phyloP scores from a whole-genome alignment of 2,113 vertebrate genomes.

The Danionella cerebrum region DNA sequence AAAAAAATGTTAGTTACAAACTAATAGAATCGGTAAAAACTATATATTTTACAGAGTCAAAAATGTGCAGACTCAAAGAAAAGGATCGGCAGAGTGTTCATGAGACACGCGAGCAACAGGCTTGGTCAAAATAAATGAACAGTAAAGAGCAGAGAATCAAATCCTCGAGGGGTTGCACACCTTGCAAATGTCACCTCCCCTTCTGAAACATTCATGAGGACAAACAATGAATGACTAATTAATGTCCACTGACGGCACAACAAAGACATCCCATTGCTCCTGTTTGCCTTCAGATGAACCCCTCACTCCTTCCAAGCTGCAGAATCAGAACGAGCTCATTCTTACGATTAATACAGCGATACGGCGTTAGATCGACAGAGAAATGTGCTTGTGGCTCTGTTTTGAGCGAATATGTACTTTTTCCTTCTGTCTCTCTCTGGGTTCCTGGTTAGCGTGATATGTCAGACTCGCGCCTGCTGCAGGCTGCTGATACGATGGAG shows the following conservation, averaged over 20 bases:
- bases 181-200: constrained; percentile 56
- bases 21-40: too few species aligned
- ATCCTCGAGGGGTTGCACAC: constrained; percentile 22
- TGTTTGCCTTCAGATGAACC: constrained; percentile 42
- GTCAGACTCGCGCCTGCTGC: constrained; percentile 56
- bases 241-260: constrained; percentile 49
- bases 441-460: constrained; percentile 44
- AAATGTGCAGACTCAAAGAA: too few species aligned
- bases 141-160: constrained; percentile 32
- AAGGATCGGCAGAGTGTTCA: constrained; percentile 6
- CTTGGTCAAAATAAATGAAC: background rate
- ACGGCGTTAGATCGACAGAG: background rate
- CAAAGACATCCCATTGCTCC: constrained; percentile 41
- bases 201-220: constrained; percentile 60
- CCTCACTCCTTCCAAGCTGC: constrained; percentile 16
- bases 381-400: background rate
- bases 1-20: too few species aligned
- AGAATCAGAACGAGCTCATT: background rate
- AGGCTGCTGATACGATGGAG: constrained; percentile 56
- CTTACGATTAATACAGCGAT: background rate
- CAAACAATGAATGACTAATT: constrained; percentile 60
- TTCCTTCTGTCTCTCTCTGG: constrained; percentile 42
- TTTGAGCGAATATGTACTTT: background rate
- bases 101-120: background rate
- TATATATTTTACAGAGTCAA: too few species aligned